Conservation (phyloP, 2,888 invertebrate genomes). For the Homarus gammarus region DNA sequence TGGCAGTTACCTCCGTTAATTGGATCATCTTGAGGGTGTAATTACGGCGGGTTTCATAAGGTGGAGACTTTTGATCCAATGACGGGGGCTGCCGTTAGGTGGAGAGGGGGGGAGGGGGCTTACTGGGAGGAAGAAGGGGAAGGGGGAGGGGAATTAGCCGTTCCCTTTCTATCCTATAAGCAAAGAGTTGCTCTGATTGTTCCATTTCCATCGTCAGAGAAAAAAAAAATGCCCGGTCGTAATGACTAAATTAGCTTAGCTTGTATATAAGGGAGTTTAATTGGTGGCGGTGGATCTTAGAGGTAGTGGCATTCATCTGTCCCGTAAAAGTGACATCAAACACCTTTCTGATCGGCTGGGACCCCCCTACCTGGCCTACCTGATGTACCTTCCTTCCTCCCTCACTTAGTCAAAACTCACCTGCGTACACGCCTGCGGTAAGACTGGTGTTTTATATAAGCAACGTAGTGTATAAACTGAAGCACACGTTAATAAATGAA, state of each 20-base stretch:
- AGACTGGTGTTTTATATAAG: no score
- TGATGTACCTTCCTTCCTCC: no score
- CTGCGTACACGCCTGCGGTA: no score
- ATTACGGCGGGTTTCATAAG: slow-evolving; percentile 17
- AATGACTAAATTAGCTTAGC: background rate
- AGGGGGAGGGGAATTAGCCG: no score
- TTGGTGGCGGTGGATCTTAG: background rate
- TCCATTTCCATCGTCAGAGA: background rate
- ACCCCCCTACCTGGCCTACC: no score
- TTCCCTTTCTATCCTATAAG: no score
- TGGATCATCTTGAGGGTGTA: slow-evolving; percentile 51
- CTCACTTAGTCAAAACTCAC: no score
- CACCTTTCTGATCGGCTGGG: background rate
- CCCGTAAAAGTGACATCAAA: background rate
- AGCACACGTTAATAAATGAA: no score
- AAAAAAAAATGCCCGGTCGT: background rate
- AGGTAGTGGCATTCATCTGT: background rate
- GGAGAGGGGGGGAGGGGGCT: no score
- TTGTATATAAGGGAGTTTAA: background rate
- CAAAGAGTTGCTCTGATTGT: background rate
- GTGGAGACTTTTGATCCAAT: background rate
- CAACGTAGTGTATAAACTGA: background rate
- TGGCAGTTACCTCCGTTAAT: slow-evolving; percentile 50
- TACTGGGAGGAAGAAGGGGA: no score
- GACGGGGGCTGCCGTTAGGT: background rate